Percentiles rank a stretch among this genome's conserved stretches.
Conservation (phyloP, 1,140 invertebrate species). For the Neodiprion pinetum region DNA sequence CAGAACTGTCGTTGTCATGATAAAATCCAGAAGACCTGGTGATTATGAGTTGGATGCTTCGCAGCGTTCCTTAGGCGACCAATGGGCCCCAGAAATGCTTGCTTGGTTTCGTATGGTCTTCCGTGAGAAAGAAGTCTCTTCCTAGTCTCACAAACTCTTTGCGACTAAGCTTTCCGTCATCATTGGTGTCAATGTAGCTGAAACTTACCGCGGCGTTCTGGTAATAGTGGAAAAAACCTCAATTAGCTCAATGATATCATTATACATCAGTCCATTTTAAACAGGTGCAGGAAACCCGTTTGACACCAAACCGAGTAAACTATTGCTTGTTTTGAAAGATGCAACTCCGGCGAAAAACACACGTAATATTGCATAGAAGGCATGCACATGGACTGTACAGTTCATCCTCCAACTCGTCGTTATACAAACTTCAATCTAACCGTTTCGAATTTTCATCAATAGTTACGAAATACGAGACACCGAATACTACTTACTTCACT, state of each 20-base stretch:
- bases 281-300: neutral
- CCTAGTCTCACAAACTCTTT: slow-evolving; percentile 82
- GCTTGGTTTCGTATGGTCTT: slow-evolving; percentile 77
- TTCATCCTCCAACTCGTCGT: neutral
- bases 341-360: too few relatives aligned
- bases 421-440: too few relatives aligned
- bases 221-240: slow-evolving; percentile 29
- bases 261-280: neutral
- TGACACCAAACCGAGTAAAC: too few relatives aligned
- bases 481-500: slow-evolving; percentile 64
- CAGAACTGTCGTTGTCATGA: too few relatives aligned
- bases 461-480: too few relatives aligned
- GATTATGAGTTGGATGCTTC: neutral
- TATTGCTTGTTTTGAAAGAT: too few relatives aligned
- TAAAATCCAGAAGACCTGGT: too few relatives aligned
- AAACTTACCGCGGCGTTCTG: slow-evolving; percentile 76
- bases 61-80: slow-evolving; percentile 49
- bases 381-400: neutral
- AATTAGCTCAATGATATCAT: slow-evolving; percentile 8
- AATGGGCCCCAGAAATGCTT: slow-evolving; percentile 87
- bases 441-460: too few relatives aligned
- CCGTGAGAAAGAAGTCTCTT: slow-evolving; percentile 78
- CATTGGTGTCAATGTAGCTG: slow-evolving; percentile 77
- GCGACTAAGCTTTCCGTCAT: slow-evolving; percentile 75
- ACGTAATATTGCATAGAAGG: too few relatives aligned